Evolutionary conservation across 1,140 invertebrate genomes (phyloP).

Genomic region (Leptinotarsa undecemlineata): DNA sequence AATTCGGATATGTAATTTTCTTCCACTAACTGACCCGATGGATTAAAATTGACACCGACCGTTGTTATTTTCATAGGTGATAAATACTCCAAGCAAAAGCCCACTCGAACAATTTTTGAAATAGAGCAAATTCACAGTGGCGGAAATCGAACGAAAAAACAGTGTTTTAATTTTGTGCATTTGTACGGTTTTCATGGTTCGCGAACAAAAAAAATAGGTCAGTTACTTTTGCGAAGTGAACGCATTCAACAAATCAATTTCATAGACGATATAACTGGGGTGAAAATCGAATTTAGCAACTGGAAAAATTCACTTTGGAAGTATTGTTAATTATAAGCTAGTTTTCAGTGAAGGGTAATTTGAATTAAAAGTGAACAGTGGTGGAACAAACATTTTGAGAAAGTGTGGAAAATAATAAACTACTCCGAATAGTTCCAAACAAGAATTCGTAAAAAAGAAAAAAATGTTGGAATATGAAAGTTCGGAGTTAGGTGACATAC

Average conservation of each 20-base stretch:
- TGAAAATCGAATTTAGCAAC: too few relatives aligned
- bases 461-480: too few relatives aligned
- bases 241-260: not conserved
- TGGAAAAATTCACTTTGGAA: too few relatives aligned
- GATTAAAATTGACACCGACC: not conserved
- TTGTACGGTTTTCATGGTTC: slow-evolving; percentile 1
- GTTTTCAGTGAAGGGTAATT: too few relatives aligned
- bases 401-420: too few relatives aligned
- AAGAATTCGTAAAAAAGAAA: too few relatives aligned
- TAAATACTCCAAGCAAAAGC: not conserved
- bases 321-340: too few relatives aligned
- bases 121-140: not conserved
- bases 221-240: not conserved
- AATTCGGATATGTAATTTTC: not conserved
- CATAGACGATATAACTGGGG: not conserved
- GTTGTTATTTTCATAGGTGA: slow-evolving; percentile 3
- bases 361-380: too few relatives aligned
- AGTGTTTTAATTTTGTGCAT: not conserved
- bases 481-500: too few relatives aligned
- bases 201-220: not conserved
- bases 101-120: not conserved
- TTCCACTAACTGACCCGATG: not conserved
- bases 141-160: slow-evolving; percentile 5
- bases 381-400: too few relatives aligned
- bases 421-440: too few relatives aligned